Evolutionary conservation across 2,888 invertebrate species (phyloP).

Genomic region (Idaea aversata): DNA sequence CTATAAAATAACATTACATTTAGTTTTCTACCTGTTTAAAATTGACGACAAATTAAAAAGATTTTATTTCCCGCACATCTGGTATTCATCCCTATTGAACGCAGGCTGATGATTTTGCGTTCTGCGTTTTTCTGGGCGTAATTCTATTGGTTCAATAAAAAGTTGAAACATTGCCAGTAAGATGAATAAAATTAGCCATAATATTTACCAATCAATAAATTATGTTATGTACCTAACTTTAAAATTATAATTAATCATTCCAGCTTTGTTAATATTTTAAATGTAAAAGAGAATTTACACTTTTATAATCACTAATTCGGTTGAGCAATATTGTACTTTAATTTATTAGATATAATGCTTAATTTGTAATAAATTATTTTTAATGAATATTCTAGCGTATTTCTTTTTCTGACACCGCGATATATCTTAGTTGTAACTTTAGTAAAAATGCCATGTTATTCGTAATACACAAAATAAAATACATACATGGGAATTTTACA

Average conservation of each 20-base stretch:
- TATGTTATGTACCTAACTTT: background rate
- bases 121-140: background rate
- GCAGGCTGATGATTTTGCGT: background rate
- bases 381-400: slow-evolving; percentile 9
- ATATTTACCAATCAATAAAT: slow-evolving; percentile 7
- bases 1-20: too few species aligned
- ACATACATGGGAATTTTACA: too few species aligned
- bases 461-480: background rate
- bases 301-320: background rate
- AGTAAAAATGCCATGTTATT: background rate
- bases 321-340: slow-evolving; percentile 6
- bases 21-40: too few species aligned
- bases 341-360: slow-evolving; percentile 21
- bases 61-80: too few species aligned
- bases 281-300: slow-evolving; percentile 25
- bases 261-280: slow-evolving; percentile 33
- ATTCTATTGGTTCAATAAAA: background rate
- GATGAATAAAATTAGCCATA: slow-evolving; percentile 19
- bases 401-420: background rate
- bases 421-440: background rate
- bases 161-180: slow-evolving; percentile 10
- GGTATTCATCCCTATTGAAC: too few species aligned
- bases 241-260: slow-evolving; percentile 28
- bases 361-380: slow-evolving; percentile 26
- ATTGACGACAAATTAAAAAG: too few species aligned